Evolutionary conservation across 2,113 vertebrate genomes (phyloP).

Genomic region (Phycodurus eques): DNA sequence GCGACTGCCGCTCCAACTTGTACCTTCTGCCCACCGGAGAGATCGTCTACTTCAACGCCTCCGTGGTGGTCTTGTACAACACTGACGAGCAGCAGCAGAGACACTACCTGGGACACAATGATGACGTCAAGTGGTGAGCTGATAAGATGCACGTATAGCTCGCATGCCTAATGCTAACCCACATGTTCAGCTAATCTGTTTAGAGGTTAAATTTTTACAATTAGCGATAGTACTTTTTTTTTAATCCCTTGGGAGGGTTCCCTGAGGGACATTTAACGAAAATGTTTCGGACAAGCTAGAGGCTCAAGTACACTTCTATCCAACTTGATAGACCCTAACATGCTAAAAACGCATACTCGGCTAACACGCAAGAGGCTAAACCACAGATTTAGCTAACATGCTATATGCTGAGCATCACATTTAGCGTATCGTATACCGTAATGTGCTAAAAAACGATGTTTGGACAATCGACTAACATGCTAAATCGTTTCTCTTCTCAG

Average conservation of each 20-base stretch:
- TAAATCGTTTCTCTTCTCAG: conserved; percentile 55
- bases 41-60: conserved; percentile 89
- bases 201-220: no score
- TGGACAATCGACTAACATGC: neutral
- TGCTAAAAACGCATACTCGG: neutral
- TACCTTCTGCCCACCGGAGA: conserved; percentile 88
- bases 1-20: conserved; percentile 87
- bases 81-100: conserved; percentile 86
- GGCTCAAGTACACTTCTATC: neutral
- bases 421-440: neutral
- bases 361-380: no score
- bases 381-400: neutral
- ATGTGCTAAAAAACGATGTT: neutral
- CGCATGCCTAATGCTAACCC: neutral
- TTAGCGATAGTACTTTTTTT: no score
- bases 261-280: no score
- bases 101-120: conserved; percentile 89
- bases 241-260: no score
- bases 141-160: neutral
- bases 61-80: conserved; percentile 86
- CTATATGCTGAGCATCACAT: neutral
- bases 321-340: neutral
- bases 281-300: neutral
- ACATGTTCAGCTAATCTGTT: no score
- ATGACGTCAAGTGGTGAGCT: conserved; percentile 89